These are phyloP conservation scores for Vimba vimba DNA, from an alignment of 2,113 vertebrate species.

Conservation along the genomic window DNA sequence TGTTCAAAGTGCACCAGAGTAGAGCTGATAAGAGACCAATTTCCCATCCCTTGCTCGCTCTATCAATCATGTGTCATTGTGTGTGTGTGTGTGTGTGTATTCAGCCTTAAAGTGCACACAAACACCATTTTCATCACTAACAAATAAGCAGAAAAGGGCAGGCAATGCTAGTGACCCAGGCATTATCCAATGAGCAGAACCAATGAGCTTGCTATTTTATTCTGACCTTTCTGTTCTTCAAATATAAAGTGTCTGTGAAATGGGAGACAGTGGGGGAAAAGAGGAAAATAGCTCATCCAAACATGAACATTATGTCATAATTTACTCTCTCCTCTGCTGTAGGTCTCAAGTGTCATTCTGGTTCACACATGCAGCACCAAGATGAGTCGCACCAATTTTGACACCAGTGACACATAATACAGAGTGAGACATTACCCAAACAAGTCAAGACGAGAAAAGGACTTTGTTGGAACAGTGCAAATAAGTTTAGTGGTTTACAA, in stretches of 20 bases:
- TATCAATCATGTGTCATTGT: constrained; percentile 29
- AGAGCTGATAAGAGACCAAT: constrained; percentile 42
- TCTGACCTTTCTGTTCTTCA: neutral
- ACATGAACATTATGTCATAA: neutral
- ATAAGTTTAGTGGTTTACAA: too few species aligned
- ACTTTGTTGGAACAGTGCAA: neutral
- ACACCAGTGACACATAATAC: neutral
- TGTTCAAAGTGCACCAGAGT: constrained; percentile 19
- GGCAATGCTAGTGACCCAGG: constrained; percentile 15
- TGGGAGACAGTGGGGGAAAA: neutral
- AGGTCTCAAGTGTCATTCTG: neutral
- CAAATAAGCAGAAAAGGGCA: constrained; percentile 33
- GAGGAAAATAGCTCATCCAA: neutral
- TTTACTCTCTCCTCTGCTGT: neutral
- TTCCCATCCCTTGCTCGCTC: constrained; percentile 25
- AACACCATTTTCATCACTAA: constrained; percentile 21
- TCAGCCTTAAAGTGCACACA: neutral
- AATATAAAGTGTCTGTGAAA: neutral
- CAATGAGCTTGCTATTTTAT: constrained; percentile 11
- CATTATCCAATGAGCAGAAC: neutral
- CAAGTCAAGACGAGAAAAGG: neutral
- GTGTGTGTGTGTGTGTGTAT: neutral
- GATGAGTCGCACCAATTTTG: neutral
- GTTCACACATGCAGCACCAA: neutral
- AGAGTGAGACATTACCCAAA: neutral